Conservation (phyloP, 2,113 vertebrate genomes). For the Mirza zaza region DNA sequence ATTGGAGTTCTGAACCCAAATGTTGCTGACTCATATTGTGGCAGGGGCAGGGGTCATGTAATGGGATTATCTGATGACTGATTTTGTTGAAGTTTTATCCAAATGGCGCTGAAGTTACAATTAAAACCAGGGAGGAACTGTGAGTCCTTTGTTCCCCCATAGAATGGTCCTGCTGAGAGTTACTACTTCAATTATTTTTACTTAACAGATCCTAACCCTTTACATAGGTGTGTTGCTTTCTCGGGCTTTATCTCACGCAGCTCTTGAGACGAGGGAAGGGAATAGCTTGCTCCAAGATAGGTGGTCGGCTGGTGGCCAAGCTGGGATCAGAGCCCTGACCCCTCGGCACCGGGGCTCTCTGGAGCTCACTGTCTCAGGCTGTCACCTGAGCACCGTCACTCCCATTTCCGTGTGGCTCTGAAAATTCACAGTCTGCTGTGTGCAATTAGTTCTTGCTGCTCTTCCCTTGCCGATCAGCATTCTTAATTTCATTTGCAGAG, state of each 20-base stretch:
- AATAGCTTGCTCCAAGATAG: background rate
- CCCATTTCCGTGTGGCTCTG: background rate
- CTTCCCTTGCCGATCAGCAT: conserved; percentile 29
- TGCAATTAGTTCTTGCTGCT: conserved; percentile 40
- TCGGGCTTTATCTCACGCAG: background rate
- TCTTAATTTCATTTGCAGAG: conserved; percentile 56
- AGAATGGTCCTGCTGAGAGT: background rate
- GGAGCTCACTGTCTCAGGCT: background rate
- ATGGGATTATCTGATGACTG: background rate
- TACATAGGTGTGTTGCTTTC: background rate
- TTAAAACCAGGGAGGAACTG: background rate
- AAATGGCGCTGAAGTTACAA: background rate
- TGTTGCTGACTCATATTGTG: background rate
- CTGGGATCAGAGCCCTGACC: background rate
- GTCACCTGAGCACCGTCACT: fast-evolving
- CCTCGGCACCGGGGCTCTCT: fast-evolving
- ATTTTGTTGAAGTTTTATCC: background rate
- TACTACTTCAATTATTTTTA: background rate
- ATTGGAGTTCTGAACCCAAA: background rate
- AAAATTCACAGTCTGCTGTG: background rate
- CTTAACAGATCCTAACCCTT: background rate
- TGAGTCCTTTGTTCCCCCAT: background rate
- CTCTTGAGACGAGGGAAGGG: background rate
- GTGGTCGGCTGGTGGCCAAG: background rate
- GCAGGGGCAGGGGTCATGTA: background rate